Base-by-base conservation (phyloP, 1,140 invertebrate species). In the Eufriesea mexicana region DNA sequence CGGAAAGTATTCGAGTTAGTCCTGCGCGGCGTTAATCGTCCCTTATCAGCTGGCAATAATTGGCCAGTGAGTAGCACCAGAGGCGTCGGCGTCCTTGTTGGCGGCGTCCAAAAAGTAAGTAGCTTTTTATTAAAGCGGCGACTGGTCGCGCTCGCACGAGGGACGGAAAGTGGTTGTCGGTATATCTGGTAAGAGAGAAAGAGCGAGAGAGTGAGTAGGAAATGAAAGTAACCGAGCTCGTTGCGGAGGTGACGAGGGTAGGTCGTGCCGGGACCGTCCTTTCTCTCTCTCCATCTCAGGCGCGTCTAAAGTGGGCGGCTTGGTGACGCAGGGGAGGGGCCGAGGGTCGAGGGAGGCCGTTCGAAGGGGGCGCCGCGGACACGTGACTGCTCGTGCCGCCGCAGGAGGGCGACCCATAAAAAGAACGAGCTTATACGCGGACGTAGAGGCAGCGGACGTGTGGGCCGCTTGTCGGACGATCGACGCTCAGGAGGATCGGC, bases 301-400 rank as follows among this genome's bases (percentile, higher is more conserved):
- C 86, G 86, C 77, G 80, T 88, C 85, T 90, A 90, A 92, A 92
- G 92, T 92, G 89, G 91, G 91, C 89, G 90, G 91, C 90, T 92
- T 86, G 85, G 92, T 88, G 90, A 92, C 90, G 89, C 76, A 68
- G 79, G 86, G 89, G 88, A 79, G 86, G 35, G 81, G 79, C 57
- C 75, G 71, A 83, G 79, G 74, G 61, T 79, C 79, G 72, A 88
- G 79, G 83, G 85, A 89, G 86, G 87, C 64, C 82, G 86, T 23
- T 55, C 49, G 83, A 88, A 78, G 87, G 85, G 81, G 79, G 81
- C 75, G 84, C 79, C 72, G 68, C n/a, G 42, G 90, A 74, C 92
- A 92, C 92, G 92, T 91, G 92, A 90, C 91, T 86, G 86, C 90
- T 86, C 89, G 91, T 91, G 92, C 35, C 88, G 86, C 84, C 68